These are phyloP conservation scores for Turritopsis rubra DNA, from an alignment of 30 jellyfish, hydroid and myxozoan genomes.

Conservation along the genomic window DNA sequence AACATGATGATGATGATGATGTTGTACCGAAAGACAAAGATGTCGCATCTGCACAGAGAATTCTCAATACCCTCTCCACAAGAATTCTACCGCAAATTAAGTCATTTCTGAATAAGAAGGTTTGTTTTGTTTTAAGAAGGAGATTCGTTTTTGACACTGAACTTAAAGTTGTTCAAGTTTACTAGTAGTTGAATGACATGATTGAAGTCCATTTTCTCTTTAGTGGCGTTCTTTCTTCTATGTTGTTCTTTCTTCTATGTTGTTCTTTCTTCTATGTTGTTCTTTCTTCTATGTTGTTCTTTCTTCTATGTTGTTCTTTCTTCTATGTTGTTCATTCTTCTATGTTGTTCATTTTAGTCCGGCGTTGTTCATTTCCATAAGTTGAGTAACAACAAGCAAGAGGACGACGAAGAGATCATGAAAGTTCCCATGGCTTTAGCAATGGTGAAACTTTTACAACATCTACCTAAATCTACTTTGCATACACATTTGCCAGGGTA, in stretches of 20 bases:
- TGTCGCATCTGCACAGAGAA: conserved; percentile 27
- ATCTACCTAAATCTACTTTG: conserved; percentile 60
- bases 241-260: no score
- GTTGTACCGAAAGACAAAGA: neutral
- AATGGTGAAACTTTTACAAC: conserved; percentile 71
- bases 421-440: conserved; percentile 93
- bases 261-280: no score
- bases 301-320: no score
- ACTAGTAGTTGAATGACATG: no score
- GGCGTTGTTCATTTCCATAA: conserved; percentile 66
- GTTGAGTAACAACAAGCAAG: conserved; percentile 54
- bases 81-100: conserved; percentile 76
- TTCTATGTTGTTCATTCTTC: no score
- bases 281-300: no score
- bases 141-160: no score
- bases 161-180: no score
- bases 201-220: no score
- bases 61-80: conserved; percentile 33
- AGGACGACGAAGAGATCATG: conserved; percentile 72
- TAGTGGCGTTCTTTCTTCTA: no score
- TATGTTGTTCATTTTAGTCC: conserved; percentile 39
- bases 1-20: conserved; percentile 32
- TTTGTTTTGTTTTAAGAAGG: no score
- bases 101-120: conserved; percentile 71
- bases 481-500: conserved; percentile 80